A percentile compares a stretch with the other conserved stretches of the same genome.
Evolutionary conservation across 2,113 vertebrate species (phyloP).

Genomic region (Pontoporia blainvillei): DNA sequence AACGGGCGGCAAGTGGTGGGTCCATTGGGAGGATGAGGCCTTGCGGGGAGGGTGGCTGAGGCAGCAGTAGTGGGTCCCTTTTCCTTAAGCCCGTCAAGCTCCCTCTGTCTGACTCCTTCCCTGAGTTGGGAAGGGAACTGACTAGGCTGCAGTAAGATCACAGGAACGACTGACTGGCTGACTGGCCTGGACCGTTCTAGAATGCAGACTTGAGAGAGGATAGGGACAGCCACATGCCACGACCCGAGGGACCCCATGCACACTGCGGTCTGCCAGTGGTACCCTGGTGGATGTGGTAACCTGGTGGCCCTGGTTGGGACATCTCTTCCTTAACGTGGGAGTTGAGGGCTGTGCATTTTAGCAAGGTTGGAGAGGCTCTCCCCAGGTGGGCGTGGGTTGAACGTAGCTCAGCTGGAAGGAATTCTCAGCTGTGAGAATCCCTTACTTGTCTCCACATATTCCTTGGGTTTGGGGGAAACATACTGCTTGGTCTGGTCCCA

Average conservation of each 20-base stretch:
- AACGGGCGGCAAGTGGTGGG: constrained; percentile 88
- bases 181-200: neutral
- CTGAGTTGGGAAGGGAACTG: neutral
- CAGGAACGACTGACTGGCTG: neutral
- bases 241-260: neutral
- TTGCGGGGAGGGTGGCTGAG: accelerated
- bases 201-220: neutral
- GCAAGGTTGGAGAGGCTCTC: neutral
- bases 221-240: neutral
- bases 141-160: neutral
- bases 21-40: accelerated
- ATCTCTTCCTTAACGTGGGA: neutral
- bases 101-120: neutral
- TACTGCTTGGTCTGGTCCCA: neutral
- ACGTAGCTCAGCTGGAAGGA: neutral
- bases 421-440: neutral
- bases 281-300: neutral
- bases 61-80: neutral
- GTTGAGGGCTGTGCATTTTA: neutral
- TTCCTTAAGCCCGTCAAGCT: neutral
- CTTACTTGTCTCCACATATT: neutral
- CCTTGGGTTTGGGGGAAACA: neutral
- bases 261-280: neutral
- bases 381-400: neutral
- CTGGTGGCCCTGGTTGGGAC: neutral